Conservation (phyloP, 35 echinoderm and acorn worm genomes). For the Patiria miniata region DNA sequence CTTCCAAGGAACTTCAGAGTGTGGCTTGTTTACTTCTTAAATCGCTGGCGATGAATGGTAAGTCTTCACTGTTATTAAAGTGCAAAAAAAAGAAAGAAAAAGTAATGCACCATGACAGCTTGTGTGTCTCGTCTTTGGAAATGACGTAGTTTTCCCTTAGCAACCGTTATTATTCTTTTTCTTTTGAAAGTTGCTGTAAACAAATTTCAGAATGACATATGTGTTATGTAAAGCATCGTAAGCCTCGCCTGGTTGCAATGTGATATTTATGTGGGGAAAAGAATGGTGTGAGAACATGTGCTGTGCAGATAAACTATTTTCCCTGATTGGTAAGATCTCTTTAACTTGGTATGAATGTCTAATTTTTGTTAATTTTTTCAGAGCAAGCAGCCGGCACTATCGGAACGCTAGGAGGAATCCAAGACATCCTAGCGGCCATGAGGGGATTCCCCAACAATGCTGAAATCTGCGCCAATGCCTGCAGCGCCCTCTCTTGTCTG, state of each 20-base stretch:
- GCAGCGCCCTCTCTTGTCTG: conserved; percentile 91
- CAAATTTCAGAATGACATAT: no score
- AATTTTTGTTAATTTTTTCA: not conserved
- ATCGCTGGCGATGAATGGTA: conserved; percentile 90
- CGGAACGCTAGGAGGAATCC: conserved; percentile 78
- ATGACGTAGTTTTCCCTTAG: not conserved
- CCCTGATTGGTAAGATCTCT: not conserved
- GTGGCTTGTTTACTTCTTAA: conserved; percentile 80
- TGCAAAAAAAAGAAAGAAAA: no score
- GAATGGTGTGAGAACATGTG: not conserved
- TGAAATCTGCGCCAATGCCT: conserved; percentile 85
- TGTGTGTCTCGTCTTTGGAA: not conserved
- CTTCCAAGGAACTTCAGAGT: conserved; percentile 81
- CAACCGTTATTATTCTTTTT: no score
- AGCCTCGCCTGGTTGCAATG: not conserved
- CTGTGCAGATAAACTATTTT: not conserved
- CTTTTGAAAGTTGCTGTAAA: no score
- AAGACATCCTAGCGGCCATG: conserved; percentile 85
- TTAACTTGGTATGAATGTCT: not conserved
- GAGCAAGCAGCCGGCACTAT: conserved; percentile 86
- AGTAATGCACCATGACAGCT: no score
- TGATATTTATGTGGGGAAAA: not conserved
- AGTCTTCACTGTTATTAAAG: conserved; percentile 14
- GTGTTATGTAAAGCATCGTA: no score
- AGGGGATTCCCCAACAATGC: conserved; percentile 76